Conservation (phyloP, 2,797 vertebrate genomes). For the Phoebastria nigripes region DNA sequence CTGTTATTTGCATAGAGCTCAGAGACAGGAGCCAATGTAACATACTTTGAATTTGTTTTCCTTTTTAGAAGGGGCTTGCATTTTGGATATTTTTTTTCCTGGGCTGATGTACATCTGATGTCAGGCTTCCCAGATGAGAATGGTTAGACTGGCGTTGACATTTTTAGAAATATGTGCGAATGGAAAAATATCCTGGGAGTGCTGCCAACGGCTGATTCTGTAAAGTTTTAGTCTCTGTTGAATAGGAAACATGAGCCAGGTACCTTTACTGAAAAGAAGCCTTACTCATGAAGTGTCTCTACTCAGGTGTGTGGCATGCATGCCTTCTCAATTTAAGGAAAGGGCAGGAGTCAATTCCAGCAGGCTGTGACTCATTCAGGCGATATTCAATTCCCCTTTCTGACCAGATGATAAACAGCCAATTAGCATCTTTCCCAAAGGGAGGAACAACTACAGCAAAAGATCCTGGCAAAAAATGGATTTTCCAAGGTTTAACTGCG, state of each 20-base stretch:
- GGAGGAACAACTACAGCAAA: background rate
- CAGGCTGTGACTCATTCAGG: background rate
- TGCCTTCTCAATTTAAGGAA: background rate
- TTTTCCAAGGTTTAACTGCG: background rate
- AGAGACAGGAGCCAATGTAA: background rate
- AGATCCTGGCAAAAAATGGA: background rate
- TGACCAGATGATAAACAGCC: background rate
- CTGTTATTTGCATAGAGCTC: background rate
- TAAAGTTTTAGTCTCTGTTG: background rate
- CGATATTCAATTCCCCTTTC: background rate
- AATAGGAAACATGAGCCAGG: background rate
- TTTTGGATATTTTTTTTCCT: background rate
- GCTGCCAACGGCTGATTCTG: slow-evolving; percentile 14
- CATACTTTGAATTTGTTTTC: slow-evolving; percentile 48
- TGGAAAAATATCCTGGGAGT: slow-evolving; percentile 59
- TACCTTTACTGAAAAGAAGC: background rate
- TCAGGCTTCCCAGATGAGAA: slow-evolving; percentile 27
- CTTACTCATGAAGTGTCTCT: background rate
- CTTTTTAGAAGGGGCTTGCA: slow-evolving; percentile 39
- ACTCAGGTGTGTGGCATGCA: background rate
- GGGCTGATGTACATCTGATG: slow-evolving; percentile 19
- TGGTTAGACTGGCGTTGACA: slow-evolving; percentile 20
- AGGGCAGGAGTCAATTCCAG: background rate
- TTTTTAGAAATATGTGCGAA: slow-evolving; percentile 53
- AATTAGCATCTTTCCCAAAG: background rate